Conservation (phyloP, 1,140 invertebrate genomes). For the Formica selysi region DNA sequence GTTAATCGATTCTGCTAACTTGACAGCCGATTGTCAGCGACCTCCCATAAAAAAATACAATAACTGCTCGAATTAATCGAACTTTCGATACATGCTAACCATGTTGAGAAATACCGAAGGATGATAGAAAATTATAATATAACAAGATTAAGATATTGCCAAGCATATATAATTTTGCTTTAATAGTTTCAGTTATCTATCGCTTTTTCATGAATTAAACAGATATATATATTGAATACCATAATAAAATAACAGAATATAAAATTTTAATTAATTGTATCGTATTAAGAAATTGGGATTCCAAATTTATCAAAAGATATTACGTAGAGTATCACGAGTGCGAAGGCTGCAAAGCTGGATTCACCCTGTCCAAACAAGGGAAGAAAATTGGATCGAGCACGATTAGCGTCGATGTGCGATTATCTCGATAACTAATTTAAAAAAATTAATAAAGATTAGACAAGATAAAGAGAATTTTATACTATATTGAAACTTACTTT, state of each 20-base stretch:
- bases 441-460: conserved; percentile 1
- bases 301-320: background rate
- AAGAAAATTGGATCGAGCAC: background rate
- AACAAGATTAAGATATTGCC: background rate
- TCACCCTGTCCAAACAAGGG: background rate
- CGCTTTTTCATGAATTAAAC: background rate
- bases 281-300: background rate
- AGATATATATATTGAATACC: too few relatives aligned
- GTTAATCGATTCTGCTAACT: conserved; percentile 27
- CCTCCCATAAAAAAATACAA: background rate
- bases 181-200: background rate
- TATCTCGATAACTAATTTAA: background rate
- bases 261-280: background rate
- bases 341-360: background rate
- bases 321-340: too few relatives aligned
- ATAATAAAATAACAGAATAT: too few relatives aligned
- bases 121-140: background rate
- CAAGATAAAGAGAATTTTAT: background rate
- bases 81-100: background rate
- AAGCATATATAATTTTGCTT: background rate
- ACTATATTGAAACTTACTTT: conserved; percentile 44
- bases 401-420: background rate
- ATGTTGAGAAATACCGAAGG: background rate
- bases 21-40: conserved; percentile 11
- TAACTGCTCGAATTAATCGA: background rate